A percentile compares a stretch with the other conserved stretches of the same genome.
Evolutionary conservation across 2,113 vertebrate genomes (phyloP).

Genomic region (Nothobranchius furzeri): DNA sequence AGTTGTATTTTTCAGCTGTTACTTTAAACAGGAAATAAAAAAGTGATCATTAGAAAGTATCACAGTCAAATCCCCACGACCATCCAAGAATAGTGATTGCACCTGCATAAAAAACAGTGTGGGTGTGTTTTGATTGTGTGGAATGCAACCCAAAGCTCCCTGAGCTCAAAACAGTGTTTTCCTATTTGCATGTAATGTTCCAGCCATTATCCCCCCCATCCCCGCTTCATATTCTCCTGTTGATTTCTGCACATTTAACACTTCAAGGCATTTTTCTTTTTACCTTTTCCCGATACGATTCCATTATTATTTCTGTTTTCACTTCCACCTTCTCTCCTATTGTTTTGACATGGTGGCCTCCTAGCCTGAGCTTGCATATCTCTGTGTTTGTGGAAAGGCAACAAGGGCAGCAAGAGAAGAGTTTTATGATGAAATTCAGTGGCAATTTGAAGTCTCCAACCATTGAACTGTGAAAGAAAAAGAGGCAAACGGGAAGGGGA

Average conservation of each 20-base stretch:
- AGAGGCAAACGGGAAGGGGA: conserved; percentile 21
- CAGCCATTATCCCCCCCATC: conserved; percentile 13
- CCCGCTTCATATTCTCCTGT: conserved; percentile 28
- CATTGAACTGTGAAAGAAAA: conserved; percentile 41
- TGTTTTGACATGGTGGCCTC: conserved; percentile 30
- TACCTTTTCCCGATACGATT: conserved; percentile 21
- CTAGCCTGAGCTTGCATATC: conserved; percentile 29
- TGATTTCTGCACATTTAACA: conserved; percentile 37
- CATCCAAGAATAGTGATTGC: neutral
- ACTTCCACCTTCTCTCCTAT: neutral
- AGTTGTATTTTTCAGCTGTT: neutral
- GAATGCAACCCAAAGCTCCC: conserved; percentile 19
- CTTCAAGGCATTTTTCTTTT: conserved; percentile 14
- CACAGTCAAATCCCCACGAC: neutral
- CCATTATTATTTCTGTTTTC: neutral
- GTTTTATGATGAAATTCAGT: conserved; percentile 79
- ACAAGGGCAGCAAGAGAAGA: conserved; percentile 67
- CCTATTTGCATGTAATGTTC: conserved; percentile 37
- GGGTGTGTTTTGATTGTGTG: conserved; percentile 14
- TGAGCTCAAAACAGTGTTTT: conserved; percentile 24
- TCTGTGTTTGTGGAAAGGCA: conserved; percentile 70
- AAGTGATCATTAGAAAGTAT: neutral
- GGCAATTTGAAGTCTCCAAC: conserved; percentile 76
- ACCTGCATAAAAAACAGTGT: conserved; percentile 16
- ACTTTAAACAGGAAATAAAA: neutral